Conservation (phyloP, 2,797 vertebrate species). For the Anguilla anguilla region DNA sequence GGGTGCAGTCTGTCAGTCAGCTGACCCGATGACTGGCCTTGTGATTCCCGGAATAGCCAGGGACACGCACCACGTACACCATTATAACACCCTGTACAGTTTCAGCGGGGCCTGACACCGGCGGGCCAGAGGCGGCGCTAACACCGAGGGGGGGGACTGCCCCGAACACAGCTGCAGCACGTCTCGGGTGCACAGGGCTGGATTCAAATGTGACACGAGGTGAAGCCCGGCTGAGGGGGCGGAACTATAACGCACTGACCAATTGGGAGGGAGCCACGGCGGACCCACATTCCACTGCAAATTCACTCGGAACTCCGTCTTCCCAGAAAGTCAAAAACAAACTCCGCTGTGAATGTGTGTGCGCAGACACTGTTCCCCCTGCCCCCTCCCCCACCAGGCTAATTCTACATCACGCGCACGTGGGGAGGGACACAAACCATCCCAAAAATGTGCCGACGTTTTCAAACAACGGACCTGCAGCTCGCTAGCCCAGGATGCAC, state of each 20-base stretch:
- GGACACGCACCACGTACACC: constrained; percentile 11
- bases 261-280: not conserved
- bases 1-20: constrained; percentile 26
- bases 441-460: constrained; percentile 21
- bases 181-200: not conserved
- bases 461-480: not conserved
- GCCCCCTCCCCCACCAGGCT: not conserved
- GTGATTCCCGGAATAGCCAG: not conserved
- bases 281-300: constrained; percentile 23
- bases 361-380: not conserved
- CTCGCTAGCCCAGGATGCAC: not conserved
- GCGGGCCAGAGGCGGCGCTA: too few species aligned
- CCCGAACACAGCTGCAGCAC: not conserved
- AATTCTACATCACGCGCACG: constrained; percentile 22
- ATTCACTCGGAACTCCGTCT: constrained; percentile 13
- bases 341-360: not conserved
- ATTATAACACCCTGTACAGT: not conserved
- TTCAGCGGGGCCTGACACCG: not conserved
- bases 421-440: not conserved
- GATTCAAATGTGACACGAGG: not conserved
- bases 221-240: not conserved
- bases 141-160: not conserved
- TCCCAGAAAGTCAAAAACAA: constrained; percentile 1
- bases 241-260: not conserved
- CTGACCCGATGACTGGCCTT: constrained; percentile 27